A percentile compares a stretch with the other conserved stretches of the same genome.
phyloP scores from a whole-genome alignment of 1,140 invertebrate genomes.

The Caerostris darwini region DNA sequence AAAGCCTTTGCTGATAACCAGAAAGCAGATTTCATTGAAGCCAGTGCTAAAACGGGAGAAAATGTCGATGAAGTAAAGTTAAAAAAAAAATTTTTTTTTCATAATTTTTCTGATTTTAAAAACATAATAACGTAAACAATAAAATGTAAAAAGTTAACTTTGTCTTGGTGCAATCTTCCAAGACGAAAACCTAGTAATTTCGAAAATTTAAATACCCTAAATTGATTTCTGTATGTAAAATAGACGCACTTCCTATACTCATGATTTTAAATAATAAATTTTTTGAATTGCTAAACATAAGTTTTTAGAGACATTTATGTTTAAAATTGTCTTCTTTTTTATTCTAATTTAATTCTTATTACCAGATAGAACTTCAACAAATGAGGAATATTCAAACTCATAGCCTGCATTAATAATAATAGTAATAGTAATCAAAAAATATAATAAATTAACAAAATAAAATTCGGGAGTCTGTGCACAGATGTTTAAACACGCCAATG shows the following conservation, averaged over 20 bases:
- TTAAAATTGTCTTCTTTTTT: too few species aligned
- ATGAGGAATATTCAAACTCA: too few species aligned
- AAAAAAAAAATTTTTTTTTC: too few species aligned
- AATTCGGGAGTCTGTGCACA: too few species aligned
- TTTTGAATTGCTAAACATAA: not conserved
- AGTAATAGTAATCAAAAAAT: too few species aligned
- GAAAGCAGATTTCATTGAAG: not conserved
- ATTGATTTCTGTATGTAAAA: not conserved
- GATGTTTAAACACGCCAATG: too few species aligned
- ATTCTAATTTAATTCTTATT: too few species aligned
- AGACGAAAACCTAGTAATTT: not conserved
- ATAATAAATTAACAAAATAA: too few species aligned
- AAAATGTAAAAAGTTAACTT: too few species aligned
- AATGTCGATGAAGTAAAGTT: slow-evolving; percentile 16
- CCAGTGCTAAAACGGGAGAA: slow-evolving; percentile 61
- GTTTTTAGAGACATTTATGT: too few species aligned
- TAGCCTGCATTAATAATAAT: too few species aligned
- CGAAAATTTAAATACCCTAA: not conserved
- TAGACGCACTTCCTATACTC: not conserved
- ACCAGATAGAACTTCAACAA: too few species aligned
- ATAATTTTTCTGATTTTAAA: not conserved
- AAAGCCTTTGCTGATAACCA: slow-evolving; percentile 24
- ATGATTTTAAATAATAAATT: not conserved
- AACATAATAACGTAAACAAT: not conserved
- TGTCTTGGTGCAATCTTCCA: not conserved